These are phyloP conservation scores for Sepiola atlantica DNA, from an alignment of 2,888 invertebrate species.

Conservation along the genomic window DNA sequence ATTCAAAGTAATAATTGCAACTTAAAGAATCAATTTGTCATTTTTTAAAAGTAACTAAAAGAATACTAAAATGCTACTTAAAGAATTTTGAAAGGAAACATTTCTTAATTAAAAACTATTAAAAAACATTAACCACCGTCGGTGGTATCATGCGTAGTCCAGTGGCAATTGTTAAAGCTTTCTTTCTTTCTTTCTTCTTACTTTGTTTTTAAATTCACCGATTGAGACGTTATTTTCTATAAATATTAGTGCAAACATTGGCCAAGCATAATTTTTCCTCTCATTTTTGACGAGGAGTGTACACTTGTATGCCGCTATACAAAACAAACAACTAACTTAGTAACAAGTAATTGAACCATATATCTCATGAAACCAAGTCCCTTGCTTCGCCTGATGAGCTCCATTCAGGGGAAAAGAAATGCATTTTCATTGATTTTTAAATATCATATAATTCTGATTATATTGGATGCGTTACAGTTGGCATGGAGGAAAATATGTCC, in stretches of 20 bases:
- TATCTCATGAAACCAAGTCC: neutral
- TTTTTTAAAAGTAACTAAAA: neutral
- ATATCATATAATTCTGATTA: neutral
- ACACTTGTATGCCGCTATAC: neutral
- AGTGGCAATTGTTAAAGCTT: neutral
- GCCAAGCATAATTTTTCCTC: too few species aligned
- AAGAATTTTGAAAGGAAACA: neutral
- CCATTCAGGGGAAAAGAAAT: neutral
- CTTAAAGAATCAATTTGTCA: neutral
- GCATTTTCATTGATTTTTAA: neutral
- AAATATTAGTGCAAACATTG: too few species aligned
- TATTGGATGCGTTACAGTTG: neutral
- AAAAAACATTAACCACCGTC: neutral
- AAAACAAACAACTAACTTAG: neutral
- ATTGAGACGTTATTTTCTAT: too few species aligned
- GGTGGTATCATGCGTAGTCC: too few species aligned
- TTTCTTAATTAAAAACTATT: neutral
- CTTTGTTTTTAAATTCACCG: too few species aligned
- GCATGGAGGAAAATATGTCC: neutral
- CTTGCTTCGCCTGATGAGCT: neutral
- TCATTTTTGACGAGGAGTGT: too few species aligned
- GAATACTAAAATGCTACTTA: neutral
- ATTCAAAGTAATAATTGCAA: slow-evolving; percentile 6
- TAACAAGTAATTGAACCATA: neutral
- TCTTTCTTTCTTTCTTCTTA: too few species aligned